Evolutionary conservation across 2,797 vertebrate species (phyloP), one percentile per base, ranked within the genome.

Genomic region (Oryzias sinensis): DNA sequence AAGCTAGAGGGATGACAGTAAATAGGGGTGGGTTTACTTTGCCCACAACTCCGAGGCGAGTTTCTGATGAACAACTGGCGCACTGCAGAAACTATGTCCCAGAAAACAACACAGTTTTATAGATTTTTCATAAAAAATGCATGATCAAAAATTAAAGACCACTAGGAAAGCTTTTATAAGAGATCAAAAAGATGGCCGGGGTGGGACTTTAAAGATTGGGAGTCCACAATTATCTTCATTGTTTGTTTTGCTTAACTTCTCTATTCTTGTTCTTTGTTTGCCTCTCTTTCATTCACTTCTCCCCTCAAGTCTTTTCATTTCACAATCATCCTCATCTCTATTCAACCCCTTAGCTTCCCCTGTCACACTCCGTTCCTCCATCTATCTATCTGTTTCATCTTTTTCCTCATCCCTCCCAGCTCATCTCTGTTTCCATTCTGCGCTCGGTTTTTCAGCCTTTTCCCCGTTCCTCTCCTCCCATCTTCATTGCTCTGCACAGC

Each of bases 401-500:
- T 73, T 65, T 72, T 69, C 75, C 73, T 60, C 65, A 58, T 76
- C 64, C 76, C 74, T 78, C 37, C 59, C 51, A 85, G 78, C 74
- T 51, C 60, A 70, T 70, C 74, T 70, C 72, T 61, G 68, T 69
- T 78, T 72, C 68, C 48, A 77, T 81, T 72, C 74, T 79, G 70
- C 66, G 74, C 77, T 77, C 72, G 74, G 80, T 76, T 70, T 62
- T 27, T 63, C 70, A 53, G 51, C 63, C 50, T 70, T 49, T 59
- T 48, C 17, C 25, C 4, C 11, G 20, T 42, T 42, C 67, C 63
- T 52, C 68, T 56, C 68, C 65, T 62, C 72, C 79, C 65, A 77
- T 76, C 81, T 74, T 79, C 63, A 52, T 70, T 33, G 22, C 46
- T 62, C 82, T 70, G 74, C 88, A 89, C 90, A 91, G 90, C 90